phyloP scores from a whole-genome alignment of 2,888 invertebrate genomes.

The Morinoia aosen region DNA sequence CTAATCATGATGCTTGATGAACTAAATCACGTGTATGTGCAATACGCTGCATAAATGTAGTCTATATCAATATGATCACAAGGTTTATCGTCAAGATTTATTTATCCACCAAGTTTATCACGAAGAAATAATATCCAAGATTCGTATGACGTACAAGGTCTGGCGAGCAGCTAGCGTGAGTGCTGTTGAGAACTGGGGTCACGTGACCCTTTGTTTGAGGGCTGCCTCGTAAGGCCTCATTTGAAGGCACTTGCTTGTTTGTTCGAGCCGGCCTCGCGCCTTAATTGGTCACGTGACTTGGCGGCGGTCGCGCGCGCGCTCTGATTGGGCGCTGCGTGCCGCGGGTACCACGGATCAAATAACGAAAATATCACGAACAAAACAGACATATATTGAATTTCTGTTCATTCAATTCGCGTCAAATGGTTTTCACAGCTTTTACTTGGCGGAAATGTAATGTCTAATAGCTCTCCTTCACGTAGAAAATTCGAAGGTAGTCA shows the following conservation, averaged over 20 bases:
- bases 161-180: neutral
- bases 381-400: conserved; percentile 18
- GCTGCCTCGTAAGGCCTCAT: neutral
- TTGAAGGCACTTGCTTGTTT: conserved; percentile 20
- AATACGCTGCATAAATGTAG: too few species aligned
- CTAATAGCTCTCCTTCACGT: neutral
- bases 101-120: neutral
- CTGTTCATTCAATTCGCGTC: neutral
- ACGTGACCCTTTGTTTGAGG: conserved; percentile 38
- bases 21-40: too few species aligned
- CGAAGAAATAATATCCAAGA: neutral
- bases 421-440: neutral
- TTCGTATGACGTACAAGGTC: neutral
- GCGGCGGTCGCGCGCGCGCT: neutral
- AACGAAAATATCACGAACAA: neutral
- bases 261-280: neutral
- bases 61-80: too few species aligned
- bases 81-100: too few species aligned
- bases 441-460: neutral
- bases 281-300: conserved; percentile 37
- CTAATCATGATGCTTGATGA: too few species aligned
- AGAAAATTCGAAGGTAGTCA: too few species aligned
- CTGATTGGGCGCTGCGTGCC: neutral
- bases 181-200: neutral
- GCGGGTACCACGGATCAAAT: conserved; percentile 7